These are phyloP conservation scores for Tamandua tetradactyla DNA, from an alignment of 2,797 vertebrate genomes.

Conservation along the genomic window DNA sequence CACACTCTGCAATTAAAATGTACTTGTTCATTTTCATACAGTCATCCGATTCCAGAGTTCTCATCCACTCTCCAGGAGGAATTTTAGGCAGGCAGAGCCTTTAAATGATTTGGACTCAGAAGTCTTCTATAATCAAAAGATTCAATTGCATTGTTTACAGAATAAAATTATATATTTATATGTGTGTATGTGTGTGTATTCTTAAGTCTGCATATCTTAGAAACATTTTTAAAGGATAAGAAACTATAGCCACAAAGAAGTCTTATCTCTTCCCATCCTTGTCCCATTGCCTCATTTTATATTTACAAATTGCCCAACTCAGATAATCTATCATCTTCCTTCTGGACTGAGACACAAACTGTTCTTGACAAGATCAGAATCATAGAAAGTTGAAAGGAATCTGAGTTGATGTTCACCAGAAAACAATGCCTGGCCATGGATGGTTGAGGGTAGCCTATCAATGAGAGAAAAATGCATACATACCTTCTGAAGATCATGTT, in stretches of 20 bases:
- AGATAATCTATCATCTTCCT: neutral
- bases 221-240: neutral
- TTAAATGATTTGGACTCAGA: neutral
- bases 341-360: neutral
- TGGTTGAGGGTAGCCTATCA: neutral
- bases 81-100: neutral
- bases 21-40: neutral
- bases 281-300: neutral
- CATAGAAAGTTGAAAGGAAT: neutral
- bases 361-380: neutral
- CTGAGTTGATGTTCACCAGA: neutral
- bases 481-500: conserved; percentile 77
- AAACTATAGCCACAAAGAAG: neutral
- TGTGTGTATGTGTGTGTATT: neutral
- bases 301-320: neutral
- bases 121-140: neutral
- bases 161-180: neutral
- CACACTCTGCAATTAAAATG: neutral
- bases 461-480: conserved; percentile 57
- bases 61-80: neutral
- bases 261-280: neutral
- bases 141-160: neutral
- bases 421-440: neutral
- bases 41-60: neutral
- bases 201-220: neutral